Conservation (phyloP, 1,140 invertebrate genomes). For the Pachypsylla venusta region DNA sequence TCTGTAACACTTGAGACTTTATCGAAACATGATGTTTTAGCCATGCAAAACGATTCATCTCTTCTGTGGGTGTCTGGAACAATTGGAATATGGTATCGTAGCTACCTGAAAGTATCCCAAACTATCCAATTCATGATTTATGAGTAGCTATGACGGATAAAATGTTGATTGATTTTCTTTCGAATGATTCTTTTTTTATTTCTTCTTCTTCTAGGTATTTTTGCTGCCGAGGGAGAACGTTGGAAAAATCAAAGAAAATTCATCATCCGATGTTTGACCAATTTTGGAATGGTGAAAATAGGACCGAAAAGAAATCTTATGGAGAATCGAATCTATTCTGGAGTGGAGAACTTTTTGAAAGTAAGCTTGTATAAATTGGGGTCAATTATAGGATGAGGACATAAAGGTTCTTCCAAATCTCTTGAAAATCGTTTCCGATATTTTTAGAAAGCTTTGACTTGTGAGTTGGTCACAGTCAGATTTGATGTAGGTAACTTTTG, state of each 20-base stretch:
- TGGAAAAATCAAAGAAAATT: constrained; percentile 75
- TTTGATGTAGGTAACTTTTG: too few species aligned
- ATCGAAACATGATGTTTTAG: too few species aligned
- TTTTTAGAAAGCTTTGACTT: too few species aligned
- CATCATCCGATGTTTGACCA: constrained; percentile 49
- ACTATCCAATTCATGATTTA: too few species aligned
- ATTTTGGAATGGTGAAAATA: constrained; percentile 56
- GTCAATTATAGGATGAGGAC: background rate
- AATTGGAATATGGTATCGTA: too few species aligned
- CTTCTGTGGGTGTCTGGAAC: too few species aligned
- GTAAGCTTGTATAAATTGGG: constrained; percentile 30
- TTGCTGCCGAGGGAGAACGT: constrained; percentile 58
- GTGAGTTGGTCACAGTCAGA: too few species aligned
- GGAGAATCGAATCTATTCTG: constrained; percentile 45
- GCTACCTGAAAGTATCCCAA: too few species aligned
- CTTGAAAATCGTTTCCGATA: background rate
- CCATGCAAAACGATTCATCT: too few species aligned
- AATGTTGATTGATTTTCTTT: constrained; percentile 8
- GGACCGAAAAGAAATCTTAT: constrained; percentile 42
- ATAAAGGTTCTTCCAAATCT: background rate
- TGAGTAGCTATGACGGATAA: too few species aligned
- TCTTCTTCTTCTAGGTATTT: constrained; percentile 44
- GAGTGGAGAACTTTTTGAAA: constrained; percentile 42
- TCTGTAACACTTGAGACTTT: too few species aligned
- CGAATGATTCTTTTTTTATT: too few species aligned